These are phyloP conservation scores for Stegastes partitus DNA, from an alignment of 2,113 vertebrate species.

Conservation along the genomic window DNA sequence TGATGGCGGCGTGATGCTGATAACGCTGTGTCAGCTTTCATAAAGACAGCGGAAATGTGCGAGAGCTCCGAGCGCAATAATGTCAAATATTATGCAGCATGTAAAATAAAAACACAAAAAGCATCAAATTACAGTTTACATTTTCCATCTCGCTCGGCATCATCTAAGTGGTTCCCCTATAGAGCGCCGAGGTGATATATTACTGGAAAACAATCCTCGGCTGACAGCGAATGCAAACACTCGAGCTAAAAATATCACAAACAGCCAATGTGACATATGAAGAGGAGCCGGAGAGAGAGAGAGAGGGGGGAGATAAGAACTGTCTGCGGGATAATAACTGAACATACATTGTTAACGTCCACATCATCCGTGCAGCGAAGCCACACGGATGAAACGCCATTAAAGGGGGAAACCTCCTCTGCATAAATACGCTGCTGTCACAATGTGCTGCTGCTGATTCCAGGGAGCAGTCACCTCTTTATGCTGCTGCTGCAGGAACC, in stretches of 20 bases:
- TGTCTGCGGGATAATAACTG: conserved; percentile 24
- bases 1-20: conserved; percentile 52
- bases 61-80: conserved; percentile 19
- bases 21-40: conserved; percentile 54
- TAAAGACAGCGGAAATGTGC: too few relatives aligned
- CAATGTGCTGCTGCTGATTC: conserved; percentile 60
- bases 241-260: conserved; percentile 56
- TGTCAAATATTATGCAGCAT: conserved; percentile 26
- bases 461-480: conserved; percentile 54
- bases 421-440: conserved; percentile 52
- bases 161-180: conserved; percentile 41
- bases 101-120: conserved; percentile 27
- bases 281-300: conserved; percentile 16
- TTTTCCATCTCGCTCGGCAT: conserved; percentile 33
- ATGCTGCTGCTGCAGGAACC: conserved; percentile 50
- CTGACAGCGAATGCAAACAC: conserved; percentile 47
- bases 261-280: conserved; percentile 33
- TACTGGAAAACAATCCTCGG: conserved; percentile 12
- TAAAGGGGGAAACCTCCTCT: conserved; percentile 30
- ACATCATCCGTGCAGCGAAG: conserved; percentile 45
- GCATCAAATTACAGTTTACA: conserved; percentile 45
- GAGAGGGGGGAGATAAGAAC: conserved; percentile 1
- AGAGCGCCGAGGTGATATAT: conserved; percentile 21
- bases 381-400: conserved; percentile 45
- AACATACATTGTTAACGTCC: conserved; percentile 40